A percentile compares a stretch with the other conserved stretches of the same genome.
Evolutionary conservation across 2,888 invertebrate species (phyloP).

Genomic region (Aradus depressus): DNA sequence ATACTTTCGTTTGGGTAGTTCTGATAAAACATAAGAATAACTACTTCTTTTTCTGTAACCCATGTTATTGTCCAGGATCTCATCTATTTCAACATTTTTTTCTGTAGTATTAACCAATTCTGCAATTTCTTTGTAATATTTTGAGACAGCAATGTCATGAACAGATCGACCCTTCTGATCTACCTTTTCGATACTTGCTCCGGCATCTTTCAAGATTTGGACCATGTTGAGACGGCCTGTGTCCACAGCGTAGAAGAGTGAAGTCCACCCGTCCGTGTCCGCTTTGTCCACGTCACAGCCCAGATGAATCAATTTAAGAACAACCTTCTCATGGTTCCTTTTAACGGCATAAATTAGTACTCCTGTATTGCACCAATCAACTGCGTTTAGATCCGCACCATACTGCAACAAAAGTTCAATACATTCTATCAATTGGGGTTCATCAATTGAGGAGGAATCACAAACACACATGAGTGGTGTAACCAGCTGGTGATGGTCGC

Average conservation of each 20-base stretch:
- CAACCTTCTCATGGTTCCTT: constrained; percentile 19
- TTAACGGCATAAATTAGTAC: constrained; percentile 27
- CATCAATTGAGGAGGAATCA: constrained; percentile 20
- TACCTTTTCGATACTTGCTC: constrained; percentile 25
- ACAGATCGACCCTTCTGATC: constrained; percentile 24
- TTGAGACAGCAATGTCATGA: constrained; percentile 22
- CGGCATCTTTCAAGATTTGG: constrained; percentile 24
- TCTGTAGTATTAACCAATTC: constrained; percentile 22
- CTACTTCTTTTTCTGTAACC: constrained; percentile 1
- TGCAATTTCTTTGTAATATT: constrained; percentile 23
- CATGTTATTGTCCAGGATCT: background rate
- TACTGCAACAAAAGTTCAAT: constrained; percentile 25
- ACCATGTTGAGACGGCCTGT: constrained; percentile 21
- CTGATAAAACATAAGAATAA: constrained; percentile 12
- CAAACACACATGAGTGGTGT: constrained; percentile 30
- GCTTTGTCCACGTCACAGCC: constrained; percentile 25
- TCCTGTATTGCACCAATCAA: constrained; percentile 20
- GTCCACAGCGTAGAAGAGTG: constrained; percentile 29
- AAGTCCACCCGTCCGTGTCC: constrained; percentile 30
- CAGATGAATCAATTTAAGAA: constrained; percentile 23
- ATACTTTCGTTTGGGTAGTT: constrained; percentile 17
- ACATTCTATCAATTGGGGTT: constrained; percentile 26
- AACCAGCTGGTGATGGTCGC: constrained; percentile 24
- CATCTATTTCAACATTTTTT: constrained; percentile 4
- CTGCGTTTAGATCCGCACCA: constrained; percentile 24